Evolutionary conservation across 2,113 vertebrate species (phyloP), one percentile per base, ranked within the genome.

Genomic region (Eleginops maclovinus): DNA sequence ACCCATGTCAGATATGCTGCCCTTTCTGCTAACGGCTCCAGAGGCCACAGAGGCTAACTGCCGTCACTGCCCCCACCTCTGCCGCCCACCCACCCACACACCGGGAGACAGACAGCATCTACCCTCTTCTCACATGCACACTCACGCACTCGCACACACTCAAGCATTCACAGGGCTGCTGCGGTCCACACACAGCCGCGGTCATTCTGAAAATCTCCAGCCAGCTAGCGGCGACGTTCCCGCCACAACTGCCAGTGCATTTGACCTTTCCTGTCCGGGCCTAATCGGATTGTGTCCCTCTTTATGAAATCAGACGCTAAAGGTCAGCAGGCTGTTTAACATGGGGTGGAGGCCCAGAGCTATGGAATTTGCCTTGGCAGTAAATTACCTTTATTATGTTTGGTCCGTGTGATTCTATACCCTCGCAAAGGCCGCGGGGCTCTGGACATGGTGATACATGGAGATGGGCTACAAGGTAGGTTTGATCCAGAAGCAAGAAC

Each of bases 341-440:
- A 96, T 95, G 94, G 96, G 93, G 85, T 69, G 79, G 88, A 93
- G 94, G 94, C 95, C 96, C 95, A 95, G 94, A 97, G 96, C 96
- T 95, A 97, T 96, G 96, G 96, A 97, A 97, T 96, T 96, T 96
- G 95, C 96, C 96, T 95, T 93, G 85, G 95, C 95, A 96, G 95
- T 97, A 97, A 97, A 98, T 97, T 97, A 96, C 96, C 95, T 96
- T 96, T 96, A 97, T 97, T 96, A 96, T 96, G 95, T 96, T 97
- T 96, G 83, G 87, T 75, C 79, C 75, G 58, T 87, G 89, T 91
- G 87, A 86, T 92, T 86, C 86, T 63, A 77, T 76, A 87, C 47
- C 81, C 79, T 83, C 84, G 83, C 82, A 80, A 66, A 84, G 87
- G 90, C 88, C 60, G 60, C 40, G 0, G 83, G 79, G 79, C 40